Evolutionary conservation across 2,113 vertebrate genomes (phyloP).

Genomic region (Sardina pilchardus): DNA sequence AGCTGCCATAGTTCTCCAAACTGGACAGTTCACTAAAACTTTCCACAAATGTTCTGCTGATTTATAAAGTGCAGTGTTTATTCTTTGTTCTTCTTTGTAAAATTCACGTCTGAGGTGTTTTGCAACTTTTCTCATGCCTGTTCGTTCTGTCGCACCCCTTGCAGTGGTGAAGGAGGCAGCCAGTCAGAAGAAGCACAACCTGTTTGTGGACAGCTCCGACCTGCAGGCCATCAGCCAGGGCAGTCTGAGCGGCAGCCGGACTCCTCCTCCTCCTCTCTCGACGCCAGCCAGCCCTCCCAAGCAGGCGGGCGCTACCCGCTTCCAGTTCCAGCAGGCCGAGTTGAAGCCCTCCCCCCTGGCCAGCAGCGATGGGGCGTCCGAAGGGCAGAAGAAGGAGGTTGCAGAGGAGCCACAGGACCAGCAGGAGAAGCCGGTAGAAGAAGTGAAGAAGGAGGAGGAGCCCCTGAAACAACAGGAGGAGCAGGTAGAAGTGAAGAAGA

Average conservation of each 20-base stretch:
- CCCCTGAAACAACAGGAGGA: too few relatives aligned
- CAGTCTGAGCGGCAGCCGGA: conserved; percentile 77
- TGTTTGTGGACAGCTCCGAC: conserved; percentile 78
- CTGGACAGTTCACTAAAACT: not conserved
- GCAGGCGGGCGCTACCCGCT: not conserved
- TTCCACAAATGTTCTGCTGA: not conserved
- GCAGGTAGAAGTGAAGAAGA: too few relatives aligned
- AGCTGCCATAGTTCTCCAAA: not conserved
- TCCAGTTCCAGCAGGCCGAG: conserved; percentile 13
- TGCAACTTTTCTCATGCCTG: not conserved
- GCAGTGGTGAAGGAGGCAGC: conserved; percentile 84
- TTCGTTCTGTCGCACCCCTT: conserved; percentile 34
- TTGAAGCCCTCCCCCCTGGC: conserved; percentile 25
- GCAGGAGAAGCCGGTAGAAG: not conserved
- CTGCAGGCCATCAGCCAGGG: conserved; percentile 77
- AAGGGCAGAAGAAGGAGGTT: not conserved
- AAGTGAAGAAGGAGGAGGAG: not conserved
- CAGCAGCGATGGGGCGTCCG: not conserved
- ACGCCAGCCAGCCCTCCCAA: conserved; percentile 72
- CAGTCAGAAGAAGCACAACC: conserved; percentile 82
- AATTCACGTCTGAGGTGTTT: not conserved
- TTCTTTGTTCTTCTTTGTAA: not conserved
- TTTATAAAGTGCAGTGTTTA: not conserved
- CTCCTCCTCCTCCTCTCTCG: conserved; percentile 56
- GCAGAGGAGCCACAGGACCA: not conserved